Evolutionary conservation across 2,888 invertebrate genomes (phyloP).

Genomic region (Oxyteleia sp.): DNA sequence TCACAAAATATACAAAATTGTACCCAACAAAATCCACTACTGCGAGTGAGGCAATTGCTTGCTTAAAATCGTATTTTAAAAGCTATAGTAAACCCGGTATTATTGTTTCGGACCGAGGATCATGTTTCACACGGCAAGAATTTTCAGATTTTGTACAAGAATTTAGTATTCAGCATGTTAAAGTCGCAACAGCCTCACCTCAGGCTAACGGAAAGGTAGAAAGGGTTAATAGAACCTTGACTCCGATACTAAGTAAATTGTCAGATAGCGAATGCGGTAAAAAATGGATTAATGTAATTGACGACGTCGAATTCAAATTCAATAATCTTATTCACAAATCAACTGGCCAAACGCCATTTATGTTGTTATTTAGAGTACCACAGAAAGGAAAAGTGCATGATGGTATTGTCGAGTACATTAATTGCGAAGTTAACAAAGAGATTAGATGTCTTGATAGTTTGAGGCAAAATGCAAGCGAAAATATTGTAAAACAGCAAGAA

Average conservation of each 20-base stretch:
- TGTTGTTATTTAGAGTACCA: background rate
- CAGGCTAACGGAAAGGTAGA: conserved; percentile 75
- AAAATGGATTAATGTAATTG: conserved; percentile 72
- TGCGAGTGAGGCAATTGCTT: conserved; percentile 45
- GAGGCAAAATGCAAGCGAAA: conserved; percentile 40
- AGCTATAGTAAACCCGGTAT: conserved; percentile 51
- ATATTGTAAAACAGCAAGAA: conserved; percentile 72
- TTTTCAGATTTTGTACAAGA: conserved; percentile 58
- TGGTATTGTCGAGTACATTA: conserved; percentile 16
- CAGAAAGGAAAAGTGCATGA: conserved; percentile 49
- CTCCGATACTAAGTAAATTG: conserved; percentile 69
- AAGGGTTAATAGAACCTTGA: conserved; percentile 63
- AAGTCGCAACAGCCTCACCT: conserved; percentile 69
- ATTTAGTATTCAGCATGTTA: conserved; percentile 39
- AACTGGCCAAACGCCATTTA: conserved; percentile 58
- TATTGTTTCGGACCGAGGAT: conserved; percentile 64
- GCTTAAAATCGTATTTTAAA: conserved; percentile 36
- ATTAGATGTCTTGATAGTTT: conserved; percentile 10
- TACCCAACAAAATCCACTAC: conserved; percentile 54
- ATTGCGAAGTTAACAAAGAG: conserved; percentile 14
- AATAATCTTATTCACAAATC: conserved; percentile 75
- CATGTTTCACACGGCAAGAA: conserved; percentile 62
- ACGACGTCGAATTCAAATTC: conserved; percentile 71
- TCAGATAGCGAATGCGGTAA: conserved; percentile 45
- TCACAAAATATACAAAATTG: conserved; percentile 58